Conservation (phyloP, 2,113 vertebrate species). For the Lagopus muta region DNA sequence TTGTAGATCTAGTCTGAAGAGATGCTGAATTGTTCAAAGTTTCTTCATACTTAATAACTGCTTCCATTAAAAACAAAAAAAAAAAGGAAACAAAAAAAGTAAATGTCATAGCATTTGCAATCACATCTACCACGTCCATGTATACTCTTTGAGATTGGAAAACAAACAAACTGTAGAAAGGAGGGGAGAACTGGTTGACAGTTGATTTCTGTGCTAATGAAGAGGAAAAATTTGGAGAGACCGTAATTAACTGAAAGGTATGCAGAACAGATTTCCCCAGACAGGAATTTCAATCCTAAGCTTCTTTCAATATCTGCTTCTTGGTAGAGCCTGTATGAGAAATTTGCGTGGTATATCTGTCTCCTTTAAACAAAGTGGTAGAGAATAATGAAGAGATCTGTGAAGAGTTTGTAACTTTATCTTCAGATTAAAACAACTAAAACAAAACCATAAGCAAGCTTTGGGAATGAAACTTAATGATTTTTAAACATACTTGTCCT, state of each 20-base stretch:
- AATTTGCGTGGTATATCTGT: accelerated
- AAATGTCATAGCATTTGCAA: neutral
- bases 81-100: neutral
- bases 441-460: neutral
- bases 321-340: neutral
- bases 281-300: neutral
- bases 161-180: neutral
- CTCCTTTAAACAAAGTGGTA: neutral
- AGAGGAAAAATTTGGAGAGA: neutral
- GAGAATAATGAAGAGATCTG: neutral
- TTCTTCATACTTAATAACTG: neutral
- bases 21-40: neutral
- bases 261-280: neutral
- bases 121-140: neutral
- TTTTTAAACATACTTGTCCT: neutral
- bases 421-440: neutral
- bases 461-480: neutral
- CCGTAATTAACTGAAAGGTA: neutral
- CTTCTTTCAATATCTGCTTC: neutral
- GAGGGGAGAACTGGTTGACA: neutral
- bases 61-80: neutral
- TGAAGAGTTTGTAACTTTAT: neutral
- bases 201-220: neutral
- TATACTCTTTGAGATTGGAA: neutral
- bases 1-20: neutral